Conservation (phyloP, 2,888 invertebrate genomes). For the Lysandra coridon region DNA sequence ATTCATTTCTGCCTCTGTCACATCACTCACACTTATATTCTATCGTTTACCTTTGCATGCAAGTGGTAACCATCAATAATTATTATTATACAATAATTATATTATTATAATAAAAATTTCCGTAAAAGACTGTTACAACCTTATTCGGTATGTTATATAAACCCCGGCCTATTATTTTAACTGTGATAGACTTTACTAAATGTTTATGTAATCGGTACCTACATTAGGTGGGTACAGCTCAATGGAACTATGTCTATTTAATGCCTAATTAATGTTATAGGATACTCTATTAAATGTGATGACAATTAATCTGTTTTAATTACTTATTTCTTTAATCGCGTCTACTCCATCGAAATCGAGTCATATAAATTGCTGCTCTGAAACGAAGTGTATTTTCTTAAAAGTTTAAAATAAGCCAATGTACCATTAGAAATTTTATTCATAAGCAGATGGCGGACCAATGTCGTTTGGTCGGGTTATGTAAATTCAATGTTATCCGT, state of each 20-base stretch:
- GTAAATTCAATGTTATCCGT: no score
- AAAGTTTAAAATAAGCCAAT: neutral
- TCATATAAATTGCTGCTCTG: neutral
- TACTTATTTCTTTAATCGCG: neutral
- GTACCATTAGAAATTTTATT: no score
- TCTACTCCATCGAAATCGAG: neutral
- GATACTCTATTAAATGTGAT: slow-evolving; percentile 24
- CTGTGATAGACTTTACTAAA: slow-evolving; percentile 30
- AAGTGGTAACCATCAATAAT: no score
- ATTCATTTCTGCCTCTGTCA: no score
- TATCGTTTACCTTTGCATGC: no score
- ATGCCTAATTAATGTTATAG: neutral
- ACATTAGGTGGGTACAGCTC: neutral
- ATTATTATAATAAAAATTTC: no score
- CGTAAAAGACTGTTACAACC: neutral
- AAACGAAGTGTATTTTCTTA: neutral
- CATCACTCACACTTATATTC: no score
- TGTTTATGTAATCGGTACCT: neutral
- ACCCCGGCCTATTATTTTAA: neutral
- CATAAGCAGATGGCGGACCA: no score
- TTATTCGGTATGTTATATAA: neutral
- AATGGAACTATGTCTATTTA: neutral
- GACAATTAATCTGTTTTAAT: neutral
- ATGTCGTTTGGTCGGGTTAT: no score
- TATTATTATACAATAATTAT: no score